Base-by-base conservation (phyloP, 1,140 invertebrate species). In the Caenorhabditis briggsae region DNA sequence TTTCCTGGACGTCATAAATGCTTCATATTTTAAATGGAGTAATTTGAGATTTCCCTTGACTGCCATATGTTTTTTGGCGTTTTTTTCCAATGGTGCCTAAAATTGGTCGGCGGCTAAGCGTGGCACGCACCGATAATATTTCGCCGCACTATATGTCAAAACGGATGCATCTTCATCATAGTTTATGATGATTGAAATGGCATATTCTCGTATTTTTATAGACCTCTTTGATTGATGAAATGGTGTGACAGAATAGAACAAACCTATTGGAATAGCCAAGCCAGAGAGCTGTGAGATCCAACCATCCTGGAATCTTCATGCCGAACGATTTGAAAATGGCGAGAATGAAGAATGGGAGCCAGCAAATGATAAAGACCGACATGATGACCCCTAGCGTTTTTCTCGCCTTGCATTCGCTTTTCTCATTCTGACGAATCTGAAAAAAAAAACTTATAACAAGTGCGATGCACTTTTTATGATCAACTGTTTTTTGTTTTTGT, bases 381-480 rank as follows among this genome's bases (percentile, higher is more conserved):
- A 98, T 97, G 97, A 99, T 99, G 0, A 96, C 95, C 88, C 98
- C 98, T 16, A 99, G 93, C 96, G 99, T 99, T 88, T 96, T 92
- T 43, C 91, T 58, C 16, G 91, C 91, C 64, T 92, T 92, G 88
- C 91, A 90, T 83, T 92, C 90, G 41, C 83, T 82, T 55, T 86
- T 86, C 50, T 89, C 89, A 18, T 25, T 88, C 86, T 85, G 46
- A 48, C 65, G 82, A 46, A 83, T 85, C 85, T 23, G 88, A 65
- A 70, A 83, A 33, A 33, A 70, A 83, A 33, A 33, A 33, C 1
- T 33, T 33, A 33, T 64, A 9, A 89, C 86, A 43, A 83, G 84
- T 65, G 82, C 89, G 83, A 78, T 78, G 43, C 23, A 50, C 46
- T 78, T 50, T 78, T 23, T 78, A 5, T 78, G 70, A 50, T 78